Evolutionary conservation across 2,888 invertebrate species (phyloP).

Genomic region (Dasypolia templi): DNA sequence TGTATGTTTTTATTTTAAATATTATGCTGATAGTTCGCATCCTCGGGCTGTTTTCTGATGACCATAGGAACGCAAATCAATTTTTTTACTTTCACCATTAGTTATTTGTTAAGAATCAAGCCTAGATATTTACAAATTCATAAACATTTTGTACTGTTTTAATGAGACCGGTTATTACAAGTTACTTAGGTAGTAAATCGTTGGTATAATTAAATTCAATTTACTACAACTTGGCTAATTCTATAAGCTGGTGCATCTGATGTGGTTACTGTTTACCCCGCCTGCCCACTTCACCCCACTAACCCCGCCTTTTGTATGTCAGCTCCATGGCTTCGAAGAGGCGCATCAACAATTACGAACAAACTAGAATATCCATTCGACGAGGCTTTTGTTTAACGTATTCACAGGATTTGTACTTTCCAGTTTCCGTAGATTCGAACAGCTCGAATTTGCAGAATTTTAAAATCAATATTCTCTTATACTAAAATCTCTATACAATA

Average conservation of each 20-base stretch:
- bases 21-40: background rate
- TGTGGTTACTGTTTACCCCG: slow-evolving; percentile 24
- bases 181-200: background rate
- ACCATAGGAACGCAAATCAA: background rate
- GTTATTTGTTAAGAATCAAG: background rate
- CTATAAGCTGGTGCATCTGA: slow-evolving; percentile 2
- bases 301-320: slow-evolving; percentile 47
- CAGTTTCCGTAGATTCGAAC: background rate
- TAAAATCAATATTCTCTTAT: slow-evolving; percentile 7
- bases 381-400: background rate
- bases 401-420: background rate
- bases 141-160: background rate
- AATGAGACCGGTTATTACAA: background rate
- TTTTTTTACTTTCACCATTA: background rate
- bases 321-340: slow-evolving; percentile 4
- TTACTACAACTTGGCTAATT: slow-evolving; percentile 16
- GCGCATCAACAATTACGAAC: slow-evolving; percentile 31
- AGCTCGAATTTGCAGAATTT: background rate
- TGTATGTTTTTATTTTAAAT: background rate
- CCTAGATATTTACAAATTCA: background rate
- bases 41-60: background rate
- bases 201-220: background rate
- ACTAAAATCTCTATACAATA: slow-evolving; percentile 40
- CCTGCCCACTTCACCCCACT: slow-evolving; percentile 2
- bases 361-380: slow-evolving; percentile 19